Base-by-base conservation (phyloP, 1,140 invertebrate species). In the Bradysia coprophila region DNA sequence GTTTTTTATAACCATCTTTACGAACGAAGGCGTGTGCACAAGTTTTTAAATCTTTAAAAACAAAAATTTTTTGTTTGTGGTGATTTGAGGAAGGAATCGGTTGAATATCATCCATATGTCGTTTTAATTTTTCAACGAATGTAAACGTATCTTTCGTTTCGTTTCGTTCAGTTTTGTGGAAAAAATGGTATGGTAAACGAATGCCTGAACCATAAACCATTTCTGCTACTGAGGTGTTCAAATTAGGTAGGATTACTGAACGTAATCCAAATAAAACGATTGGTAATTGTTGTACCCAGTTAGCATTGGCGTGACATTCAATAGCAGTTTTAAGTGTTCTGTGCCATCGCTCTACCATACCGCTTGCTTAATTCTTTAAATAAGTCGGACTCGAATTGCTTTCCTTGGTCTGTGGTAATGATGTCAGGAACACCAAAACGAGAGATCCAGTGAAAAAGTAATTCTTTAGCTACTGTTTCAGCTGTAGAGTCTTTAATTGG, bases 321-420 rank as follows among this genome's bases (percentile, higher is more conserved):
- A 36, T 6, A n/a, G 55, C 42, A n/a, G 50, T 28, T 40, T 67
- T 63, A 10, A 64, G 42, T 13, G 49, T 44, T 13, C 56, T 22
- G 46, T 68, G 62, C 16, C 45, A 52, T 8, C 48, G 23, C 41
- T 62, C 58, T n/a, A 56, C 46, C 38, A 48, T 43, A 18, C 56
- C 56, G 28, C 59, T 61, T 5, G 48, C 48, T 38, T 55, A 49
- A 42, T 9, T 43, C 9, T 24, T 46, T 41, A 16, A 55, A 59
- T 2, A 57, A 16, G 8, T 41, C 11, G 0, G 48, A 46, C 40
- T 59, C 49, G 40, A 63, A 64, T 38, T 57, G 61, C 9, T 45
- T 34, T 1, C 57, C 55, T 45, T 54, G 52, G 33, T 63, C 57
- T 0, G 52, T 56, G 36, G 49, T 61, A 40, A 50, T 54, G 33